Evolutionary conservation across 2,888 invertebrate genomes (phyloP).

Genomic region (Heliothis peltigera): DNA sequence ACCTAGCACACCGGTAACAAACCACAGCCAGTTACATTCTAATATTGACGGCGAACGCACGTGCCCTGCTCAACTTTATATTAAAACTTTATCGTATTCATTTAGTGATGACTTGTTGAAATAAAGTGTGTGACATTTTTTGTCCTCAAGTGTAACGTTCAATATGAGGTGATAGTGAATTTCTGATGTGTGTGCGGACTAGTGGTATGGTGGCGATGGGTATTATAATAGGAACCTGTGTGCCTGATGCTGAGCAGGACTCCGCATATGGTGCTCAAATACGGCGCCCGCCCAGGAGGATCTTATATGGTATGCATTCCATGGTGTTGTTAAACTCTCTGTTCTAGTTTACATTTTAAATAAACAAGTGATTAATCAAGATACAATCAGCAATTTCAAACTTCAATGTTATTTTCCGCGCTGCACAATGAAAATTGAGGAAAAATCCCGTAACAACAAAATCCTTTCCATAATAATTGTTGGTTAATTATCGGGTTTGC

Average conservation of each 20-base stretch:
- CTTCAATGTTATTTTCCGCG: neutral
- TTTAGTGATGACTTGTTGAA: slow-evolving; percentile 38
- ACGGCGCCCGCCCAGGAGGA: slow-evolving; percentile 82
- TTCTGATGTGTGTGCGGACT: slow-evolving; percentile 65
- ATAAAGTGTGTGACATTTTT: slow-evolving; percentile 42
- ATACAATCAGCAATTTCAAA: slow-evolving; percentile 18
- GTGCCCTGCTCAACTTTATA: slow-evolving; percentile 31
- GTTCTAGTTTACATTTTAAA: neutral
- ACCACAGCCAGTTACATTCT: slow-evolving; percentile 58
- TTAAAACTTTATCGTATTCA: slow-evolving; percentile 49
- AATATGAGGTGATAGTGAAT: slow-evolving; percentile 63
- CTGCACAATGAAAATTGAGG: neutral
- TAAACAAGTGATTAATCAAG: neutral
- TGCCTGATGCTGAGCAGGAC: slow-evolving; percentile 92
- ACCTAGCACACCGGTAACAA: slow-evolving; percentile 46
- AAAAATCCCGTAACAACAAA: slow-evolving; percentile 9
- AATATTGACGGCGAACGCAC: slow-evolving; percentile 47
- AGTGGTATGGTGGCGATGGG: slow-evolving; percentile 89
- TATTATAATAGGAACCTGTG: slow-evolving; percentile 93
- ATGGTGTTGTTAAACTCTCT: slow-evolving; percentile 1
- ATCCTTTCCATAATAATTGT: slow-evolving; percentile 17
- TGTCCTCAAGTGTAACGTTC: slow-evolving; percentile 46
- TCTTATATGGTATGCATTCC: slow-evolving; percentile 80
- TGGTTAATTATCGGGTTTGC: slow-evolving; percentile 11
- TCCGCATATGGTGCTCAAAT: slow-evolving; percentile 84